Evolutionary conservation across 2,113 vertebrate species (phyloP), one percentile per base, ranked within the genome.

Genomic region (Menidia beryllina): DNA sequence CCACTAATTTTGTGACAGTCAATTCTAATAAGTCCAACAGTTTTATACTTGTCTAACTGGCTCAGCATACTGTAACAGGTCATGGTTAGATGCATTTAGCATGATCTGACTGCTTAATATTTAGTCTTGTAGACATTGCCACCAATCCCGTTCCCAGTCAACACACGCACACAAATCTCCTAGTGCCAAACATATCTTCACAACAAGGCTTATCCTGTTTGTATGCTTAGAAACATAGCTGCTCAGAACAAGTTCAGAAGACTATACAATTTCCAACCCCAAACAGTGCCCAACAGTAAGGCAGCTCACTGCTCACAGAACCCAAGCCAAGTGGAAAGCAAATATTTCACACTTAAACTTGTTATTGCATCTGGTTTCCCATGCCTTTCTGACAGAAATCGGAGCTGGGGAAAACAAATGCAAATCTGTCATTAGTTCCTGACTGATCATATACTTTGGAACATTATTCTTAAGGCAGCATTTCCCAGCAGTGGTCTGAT

Each of bases 371-470:
- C 60, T 70, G 39, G 20, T 72, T 53, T 68, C 49, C 25, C 57
- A 23, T n/a, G 39, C 60, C 27, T 81, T 77, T 36, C 45, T 30
- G 13, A 58, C 34, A 48, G 19, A 72, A 68, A 54, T 41, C 43
- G 50, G 52, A 24, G 17, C 24, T 53, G 48, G 21, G 47, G n/a
- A n/a, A 52, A 72, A 69, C 79, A 24, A 48, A 70, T 63, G 23
- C 39, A 71, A 65, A 68, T 69, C 69, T 75, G 49, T 75, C 64
- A 60, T 77, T 64, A 50, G 57, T 26, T 52, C 47, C 66, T 61
- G 75, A 70, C 62, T 76, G 71, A 84, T 85, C 72, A 62, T 55
- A 56, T 72, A 47, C 39, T 70, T 61, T 79, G 70, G 56, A 82
- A 59, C 60, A 23, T 63, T 62, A 59, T 62, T 77, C 27, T 70